Evolutionary conservation across 2,797 vertebrate species (phyloP), one percentile per base, ranked within the genome.

Genomic region (Parauchenoglanis punctatus): DNA sequence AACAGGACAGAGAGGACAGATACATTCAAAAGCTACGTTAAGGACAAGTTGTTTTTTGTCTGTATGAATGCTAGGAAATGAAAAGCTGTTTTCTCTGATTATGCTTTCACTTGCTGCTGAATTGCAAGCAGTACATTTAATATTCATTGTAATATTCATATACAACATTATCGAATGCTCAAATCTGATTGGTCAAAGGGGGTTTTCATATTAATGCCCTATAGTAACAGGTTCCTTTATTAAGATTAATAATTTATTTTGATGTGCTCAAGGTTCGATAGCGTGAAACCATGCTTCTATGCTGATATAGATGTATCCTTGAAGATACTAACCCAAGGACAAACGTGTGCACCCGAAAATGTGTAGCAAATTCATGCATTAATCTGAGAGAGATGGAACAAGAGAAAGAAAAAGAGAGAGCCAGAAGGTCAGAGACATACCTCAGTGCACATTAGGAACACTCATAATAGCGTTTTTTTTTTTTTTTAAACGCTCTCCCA

Each of bases 361-460:
- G 56, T 44, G 31, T 1, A 6, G 11, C 7, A 61, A 44, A 61
- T 13, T 61, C 23, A 13, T 61, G 35, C 23, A 44, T 25, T 20
- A 25, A 59, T 40, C 11, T 13, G 59, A 88, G n/a, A 67, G 8
- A 77, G 11, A 85, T 46, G 31, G 58, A 65, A 17, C 56, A 31
- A 63, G 25, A 61, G 25, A 23, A 17, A 52, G 44, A 65, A 56
- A 25, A 44, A 52, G 40, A 58, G 20, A 12, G 31, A 46, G 23
- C 1, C 28, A 58, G 49, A 80, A 44, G 78, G 76, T 11, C 61
- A 81, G 49, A 68, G 72, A 46, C 20, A 70, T 59, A 81, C 25
- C 17, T 20, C 86, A 82, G 67, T 87, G 85, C 76, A 70, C 87
- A 83, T 84, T 88, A 88, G 86, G 72, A 87, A 77, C 72, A 90